Conservation (phyloP, 2,113 vertebrate species). For the Parus major region DNA sequence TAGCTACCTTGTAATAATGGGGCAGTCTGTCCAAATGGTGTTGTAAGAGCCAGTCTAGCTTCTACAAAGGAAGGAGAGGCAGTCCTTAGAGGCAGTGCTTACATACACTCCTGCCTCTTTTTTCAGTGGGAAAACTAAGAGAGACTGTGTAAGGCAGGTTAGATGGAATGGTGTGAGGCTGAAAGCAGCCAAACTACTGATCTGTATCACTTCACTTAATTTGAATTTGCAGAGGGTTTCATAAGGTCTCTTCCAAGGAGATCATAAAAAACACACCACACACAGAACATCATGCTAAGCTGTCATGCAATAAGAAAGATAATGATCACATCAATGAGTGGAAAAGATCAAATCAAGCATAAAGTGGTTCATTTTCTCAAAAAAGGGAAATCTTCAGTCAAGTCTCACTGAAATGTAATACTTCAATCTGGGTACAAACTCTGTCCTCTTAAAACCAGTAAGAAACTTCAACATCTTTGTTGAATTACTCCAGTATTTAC, state of each 20-base stretch:
- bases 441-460: neutral
- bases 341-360: neutral
- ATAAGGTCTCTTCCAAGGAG: neutral
- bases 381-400: neutral
- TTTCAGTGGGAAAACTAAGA: neutral
- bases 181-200: neutral
- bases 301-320: neutral
- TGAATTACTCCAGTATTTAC: neutral
- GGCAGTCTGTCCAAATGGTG: neutral
- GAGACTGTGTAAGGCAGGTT: neutral
- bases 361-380: neutral
- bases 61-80: neutral
- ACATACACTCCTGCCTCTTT: neutral
- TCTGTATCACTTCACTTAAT: neutral
- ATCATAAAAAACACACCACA: neutral
- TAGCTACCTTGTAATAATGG: neutral
- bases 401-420: neutral
- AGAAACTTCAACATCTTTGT: neutral
- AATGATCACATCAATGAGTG: neutral
- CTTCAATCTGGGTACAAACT: neutral
- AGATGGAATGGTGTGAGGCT: fast-evolving
- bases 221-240: neutral
- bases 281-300: neutral
- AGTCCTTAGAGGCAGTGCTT: neutral
- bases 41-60: neutral